Evolutionary conservation across 2,888 invertebrate species (phyloP), one percentile per base, ranked within the genome.

Genomic region (Idaea aversata): DNA sequence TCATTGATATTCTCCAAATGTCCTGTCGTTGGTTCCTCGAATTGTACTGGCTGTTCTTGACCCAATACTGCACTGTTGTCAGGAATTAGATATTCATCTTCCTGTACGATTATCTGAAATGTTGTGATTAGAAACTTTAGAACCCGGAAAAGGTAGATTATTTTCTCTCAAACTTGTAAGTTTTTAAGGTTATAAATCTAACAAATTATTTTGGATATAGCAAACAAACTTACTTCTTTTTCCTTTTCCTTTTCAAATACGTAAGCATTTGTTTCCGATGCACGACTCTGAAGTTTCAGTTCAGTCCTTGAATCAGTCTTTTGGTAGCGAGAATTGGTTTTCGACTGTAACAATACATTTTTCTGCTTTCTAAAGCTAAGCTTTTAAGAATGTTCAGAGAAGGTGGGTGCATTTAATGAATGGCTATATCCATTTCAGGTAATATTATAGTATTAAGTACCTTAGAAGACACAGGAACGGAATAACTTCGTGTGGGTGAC

Each of bases 401-500:
- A 2, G 3, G 25, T 25, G 25, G 25, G 25, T 25, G 25, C 25
- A 25, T 25, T 25, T 25, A 25, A 25, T 25, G 25, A 25, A 25
- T 25, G 25, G 25, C 25, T 25, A 25, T 25, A 25, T 25, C 25
- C 25, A 1, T 25, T 25, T 25, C 25, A 25, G 25, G 25, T 25
- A 25, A 25, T 25, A 25, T 25, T 25, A 25, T 25, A 47, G 47
- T 47, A 47, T 13, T 13, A 13, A 6, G 5, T 47, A 86, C 85
- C 79, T 80, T 83, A 16, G 74, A 69, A 59, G 59, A 4, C 47
- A 58, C 63, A 16, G 79, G 77, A 1, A 80, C 75, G 4, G 72
- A 63, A 13, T 75, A 69, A 34, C 69, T 16, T 35, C 85, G 80
- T 5, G 75, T 72, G 1, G 88, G 86, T 3, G 88, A 84, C 57